Evolutionary conservation across 2,888 invertebrate species (phyloP), one percentile per base, ranked within the genome.

Genomic region (Andrena flavipes): DNA sequence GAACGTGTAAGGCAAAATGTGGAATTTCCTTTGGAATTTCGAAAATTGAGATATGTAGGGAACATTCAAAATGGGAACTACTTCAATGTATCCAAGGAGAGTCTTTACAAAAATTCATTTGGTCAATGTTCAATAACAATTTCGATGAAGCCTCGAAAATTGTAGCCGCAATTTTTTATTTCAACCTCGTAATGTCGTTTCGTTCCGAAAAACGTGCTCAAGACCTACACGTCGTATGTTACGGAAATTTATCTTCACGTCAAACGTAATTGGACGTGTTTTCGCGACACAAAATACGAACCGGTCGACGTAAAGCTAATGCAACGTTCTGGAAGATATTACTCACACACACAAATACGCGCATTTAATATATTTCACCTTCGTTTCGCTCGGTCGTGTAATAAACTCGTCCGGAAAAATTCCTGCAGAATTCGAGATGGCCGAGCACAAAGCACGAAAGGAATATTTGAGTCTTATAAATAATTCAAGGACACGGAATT

Each of bases 241-340:
- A 60, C 68, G 2, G 42, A 65, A 84, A 73, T 84, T 72, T 84
- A 78, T 48, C 13, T 16, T 20, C 51, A 0, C 8, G 13, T 60
- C 62, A 16, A 51, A 51, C 29, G 48, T 67, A 30, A 49, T 56
- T 48, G 49, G 6, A 16, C 51, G 10, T 35, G 35, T 63, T 54
- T 33, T 26, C 62, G 26, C 8, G 30, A 48, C 10, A 26, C 60
- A 60, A 84, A 84, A 80, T 70, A 64, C 23, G 65, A 64, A 48
- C 42, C 60, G 72, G 16, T 29, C 72, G n/a, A 35, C 33, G 63
- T 51, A 70, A 62, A 35, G 23, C 35, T 48, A 65, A 48, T 35
- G 26, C 20, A 29, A 23, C 7, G 0, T 20, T 16, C n/a, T 30
- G 7, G 2, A 54, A 42, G 51, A 63, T 70, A 59, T 26, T 8